Base-by-base conservation (phyloP, 2,797 vertebrate species). In the Aythya fuligula region DNA sequence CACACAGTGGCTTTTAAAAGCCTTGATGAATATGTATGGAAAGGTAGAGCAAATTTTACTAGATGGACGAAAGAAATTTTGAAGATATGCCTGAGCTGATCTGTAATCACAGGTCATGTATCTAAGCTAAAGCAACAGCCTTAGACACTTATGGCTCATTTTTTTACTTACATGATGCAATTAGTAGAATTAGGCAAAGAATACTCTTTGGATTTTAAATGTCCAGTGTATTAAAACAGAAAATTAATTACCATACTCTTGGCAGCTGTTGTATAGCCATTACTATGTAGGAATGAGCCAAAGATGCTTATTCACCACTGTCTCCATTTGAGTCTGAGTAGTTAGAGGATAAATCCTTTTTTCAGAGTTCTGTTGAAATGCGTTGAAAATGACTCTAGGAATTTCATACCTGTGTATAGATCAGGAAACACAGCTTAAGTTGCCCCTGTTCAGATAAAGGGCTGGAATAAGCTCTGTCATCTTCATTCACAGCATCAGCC, bases 101-200 rank as follows among this genome's bases (percentile, higher is more conserved):
- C 61, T 75, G 69, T 83, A 83, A 65, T 85, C 78, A 83, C 86
- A 82, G 71, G 49, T 64, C 77, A 2, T 66, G 13, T 28, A 38
- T 60, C 10, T 32, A 76, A 79, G 47, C 47, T 87, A 73, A 93
- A 94, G 45, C 11, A 90, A 84, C 51, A 88, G 70, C 70, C 34
- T 60, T 20, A 72, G 84, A 90, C 28, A 22, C 66, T 92, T 67
- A 82, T 36, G 39, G 74, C 39, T 53, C 13, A 11, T n/a, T 90
- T 94, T 86, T 86, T 93, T 0, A 89, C 38, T 73, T 73, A 73
- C 90, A 62, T 24, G 82, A 36, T 76, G 47, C 74, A 76, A 85
- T 86, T 86, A 94, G 56, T 81, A 49, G 84, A 89, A 93, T 91
- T 87, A 90, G 64, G 77, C 67, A 89, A 91, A 95, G 64, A 79